A percentile compares a stretch with the other conserved stretches of the same genome.
Evolutionary conservation across 2,888 invertebrate genomes (phyloP).

Genomic region (Drepana falcataria): DNA sequence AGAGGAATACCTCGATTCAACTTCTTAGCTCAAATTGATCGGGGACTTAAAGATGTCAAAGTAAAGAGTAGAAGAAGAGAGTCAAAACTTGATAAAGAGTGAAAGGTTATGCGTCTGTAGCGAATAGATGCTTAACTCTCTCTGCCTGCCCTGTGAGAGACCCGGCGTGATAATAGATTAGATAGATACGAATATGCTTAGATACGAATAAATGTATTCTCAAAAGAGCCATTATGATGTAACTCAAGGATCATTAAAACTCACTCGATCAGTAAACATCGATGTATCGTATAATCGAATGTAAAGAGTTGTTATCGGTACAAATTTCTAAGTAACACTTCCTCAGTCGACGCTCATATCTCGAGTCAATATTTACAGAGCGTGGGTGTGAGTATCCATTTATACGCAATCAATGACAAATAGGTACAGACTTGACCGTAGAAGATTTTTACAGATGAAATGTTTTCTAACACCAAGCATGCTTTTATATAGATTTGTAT

Average conservation of each 20-base stretch:
- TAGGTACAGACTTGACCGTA: constrained; percentile 39
- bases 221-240: not conserved
- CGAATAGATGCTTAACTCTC: no score
- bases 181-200: no score
- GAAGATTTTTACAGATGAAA: constrained; percentile 29
- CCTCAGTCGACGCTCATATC: constrained; percentile 51
- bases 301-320: constrained; percentile 57
- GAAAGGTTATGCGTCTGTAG: no score
- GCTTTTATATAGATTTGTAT: not conserved
- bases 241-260: not conserved
- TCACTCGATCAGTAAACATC: constrained; percentile 11
- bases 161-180: no score
- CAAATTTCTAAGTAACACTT: constrained; percentile 69
- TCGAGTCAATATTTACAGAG: constrained; percentile 65
- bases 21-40: no score
- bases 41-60: no score
- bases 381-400: constrained; percentile 65
- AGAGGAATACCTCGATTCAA: no score
- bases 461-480: constrained; percentile 4
- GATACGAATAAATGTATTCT: constrained; percentile 1
- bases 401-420: constrained; percentile 58
- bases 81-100: no score
- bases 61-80: no score
- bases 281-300: constrained; percentile 35
- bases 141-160: no score